Conservation (phyloP, 2,797 vertebrate species). For the Paguma larvata region DNA sequence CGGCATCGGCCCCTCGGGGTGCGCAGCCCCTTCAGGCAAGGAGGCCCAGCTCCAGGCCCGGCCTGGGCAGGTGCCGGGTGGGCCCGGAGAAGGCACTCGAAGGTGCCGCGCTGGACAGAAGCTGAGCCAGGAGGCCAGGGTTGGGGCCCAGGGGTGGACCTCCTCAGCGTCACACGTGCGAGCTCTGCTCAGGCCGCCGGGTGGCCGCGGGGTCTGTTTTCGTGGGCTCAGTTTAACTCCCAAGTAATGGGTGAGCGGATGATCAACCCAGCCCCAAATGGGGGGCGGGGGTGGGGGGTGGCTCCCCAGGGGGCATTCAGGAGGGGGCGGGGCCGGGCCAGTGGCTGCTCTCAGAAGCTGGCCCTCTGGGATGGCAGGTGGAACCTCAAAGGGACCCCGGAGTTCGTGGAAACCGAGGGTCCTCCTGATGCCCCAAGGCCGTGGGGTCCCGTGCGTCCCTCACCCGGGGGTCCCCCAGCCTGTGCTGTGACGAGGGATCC, state of each 20-base stretch:
- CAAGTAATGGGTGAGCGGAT: not conserved
- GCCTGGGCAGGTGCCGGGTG: no score
- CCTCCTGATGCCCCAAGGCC: not conserved
- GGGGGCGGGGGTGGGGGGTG: not conserved
- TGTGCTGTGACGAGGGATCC: accelerated
- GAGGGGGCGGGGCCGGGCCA: accelerated
- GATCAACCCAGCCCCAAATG: accelerated
- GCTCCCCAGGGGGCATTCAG: not conserved
- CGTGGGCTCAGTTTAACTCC: accelerated
- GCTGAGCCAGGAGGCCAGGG: no score
- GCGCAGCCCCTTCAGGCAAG: not conserved
- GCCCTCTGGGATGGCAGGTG: not conserved
- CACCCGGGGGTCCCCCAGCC: no score
- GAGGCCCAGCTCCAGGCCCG: not conserved
- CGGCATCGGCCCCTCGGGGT: not conserved
- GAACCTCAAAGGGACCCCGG: not conserved
- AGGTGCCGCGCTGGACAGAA: not conserved
- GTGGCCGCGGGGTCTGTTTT: not conserved
- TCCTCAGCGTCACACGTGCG: no score
- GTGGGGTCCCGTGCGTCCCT: accelerated
- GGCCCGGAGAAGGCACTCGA: not conserved
- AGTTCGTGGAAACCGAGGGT: not conserved
- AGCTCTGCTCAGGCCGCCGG: not conserved
- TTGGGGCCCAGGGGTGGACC: not conserved
- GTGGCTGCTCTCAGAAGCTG: not conserved